Conservation (phyloP, 2,797 vertebrate genomes). For the Gymnoscopelus microlampas region DNA sequence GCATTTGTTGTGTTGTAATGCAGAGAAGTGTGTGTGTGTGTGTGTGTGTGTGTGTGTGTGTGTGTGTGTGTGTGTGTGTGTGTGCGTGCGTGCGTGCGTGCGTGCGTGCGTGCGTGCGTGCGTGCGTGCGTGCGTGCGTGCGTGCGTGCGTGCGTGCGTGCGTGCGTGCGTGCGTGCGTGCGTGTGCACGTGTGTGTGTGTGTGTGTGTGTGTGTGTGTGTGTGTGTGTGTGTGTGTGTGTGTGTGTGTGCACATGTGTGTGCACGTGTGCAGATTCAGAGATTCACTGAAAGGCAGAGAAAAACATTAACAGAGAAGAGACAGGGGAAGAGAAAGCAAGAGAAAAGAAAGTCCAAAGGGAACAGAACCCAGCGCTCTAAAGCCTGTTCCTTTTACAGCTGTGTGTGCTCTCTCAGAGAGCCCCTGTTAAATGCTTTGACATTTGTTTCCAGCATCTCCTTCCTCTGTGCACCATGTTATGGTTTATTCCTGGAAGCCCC, state of each 20-base stretch:
- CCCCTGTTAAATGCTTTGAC: conserved; percentile 3
- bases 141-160: background rate
- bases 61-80: background rate
- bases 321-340: background rate
- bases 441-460: conserved; percentile 35
- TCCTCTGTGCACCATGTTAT: conserved; percentile 11
- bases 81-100: background rate
- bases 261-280: background rate
- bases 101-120: background rate
- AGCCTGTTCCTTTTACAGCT: conserved; percentile 8
- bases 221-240: background rate
- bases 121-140: background rate
- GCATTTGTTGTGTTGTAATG: conserved; percentile 10
- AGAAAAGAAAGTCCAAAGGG: background rate
- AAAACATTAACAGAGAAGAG: background rate
- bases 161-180: background rate
- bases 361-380: background rate
- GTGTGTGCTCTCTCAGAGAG: background rate
- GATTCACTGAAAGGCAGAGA: background rate
- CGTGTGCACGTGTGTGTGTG: background rate
- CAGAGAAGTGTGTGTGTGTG: background rate
- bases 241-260: background rate
- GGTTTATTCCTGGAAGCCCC: conserved; percentile 14
- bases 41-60: background rate
- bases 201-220: background rate